Conservation (phyloP, 2,888 invertebrate genomes). For the Gasteruption jaculator region DNA sequence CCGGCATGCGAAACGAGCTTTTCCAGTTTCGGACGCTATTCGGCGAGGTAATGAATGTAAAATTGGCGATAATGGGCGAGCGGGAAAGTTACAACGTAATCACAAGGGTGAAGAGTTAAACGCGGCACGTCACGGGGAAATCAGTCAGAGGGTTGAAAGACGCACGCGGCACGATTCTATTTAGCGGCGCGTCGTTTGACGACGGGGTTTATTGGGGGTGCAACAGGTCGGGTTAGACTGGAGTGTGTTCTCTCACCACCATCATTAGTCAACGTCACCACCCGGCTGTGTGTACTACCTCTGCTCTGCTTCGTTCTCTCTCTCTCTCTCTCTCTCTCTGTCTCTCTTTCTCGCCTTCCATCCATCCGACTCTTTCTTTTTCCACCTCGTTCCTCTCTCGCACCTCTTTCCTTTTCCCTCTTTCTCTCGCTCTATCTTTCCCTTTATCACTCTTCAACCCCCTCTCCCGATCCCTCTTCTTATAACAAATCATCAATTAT, state of each 20-base stretch:
- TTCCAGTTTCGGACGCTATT: too few species aligned
- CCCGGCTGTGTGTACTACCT: conserved; percentile 29
- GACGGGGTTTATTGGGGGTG: conserved; percentile 49
- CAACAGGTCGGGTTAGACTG: conserved; percentile 51
- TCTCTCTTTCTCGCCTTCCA: too few species aligned
- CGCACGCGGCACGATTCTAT: conserved; percentile 43
- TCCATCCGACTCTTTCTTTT: conserved; percentile 16
- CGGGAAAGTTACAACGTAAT: too few species aligned
- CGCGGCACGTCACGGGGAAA: conserved; percentile 25
- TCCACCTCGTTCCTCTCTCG: not conserved
- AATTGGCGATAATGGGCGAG: too few species aligned
- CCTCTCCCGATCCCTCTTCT: conserved; percentile 15
- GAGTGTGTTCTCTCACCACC: conserved; percentile 51
- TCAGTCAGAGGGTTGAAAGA: conserved; percentile 37
- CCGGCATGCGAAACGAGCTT: too few species aligned
- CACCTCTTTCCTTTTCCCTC: conserved; percentile 13
- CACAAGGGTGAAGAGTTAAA: not conserved
- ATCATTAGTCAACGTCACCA: conserved; percentile 51
- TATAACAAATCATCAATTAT: too few species aligned
- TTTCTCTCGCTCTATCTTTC: conserved; percentile 21
- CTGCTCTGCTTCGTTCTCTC: conserved; percentile 23
- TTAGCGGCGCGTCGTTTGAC: conserved; percentile 46
- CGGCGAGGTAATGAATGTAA: too few species aligned
- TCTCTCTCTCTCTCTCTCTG: conserved; percentile 17
- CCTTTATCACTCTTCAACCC: conserved; percentile 15